phyloP scores from a whole-genome alignment of 2,797 vertebrate genomes.

The Amphiprion clarkii region DNA sequence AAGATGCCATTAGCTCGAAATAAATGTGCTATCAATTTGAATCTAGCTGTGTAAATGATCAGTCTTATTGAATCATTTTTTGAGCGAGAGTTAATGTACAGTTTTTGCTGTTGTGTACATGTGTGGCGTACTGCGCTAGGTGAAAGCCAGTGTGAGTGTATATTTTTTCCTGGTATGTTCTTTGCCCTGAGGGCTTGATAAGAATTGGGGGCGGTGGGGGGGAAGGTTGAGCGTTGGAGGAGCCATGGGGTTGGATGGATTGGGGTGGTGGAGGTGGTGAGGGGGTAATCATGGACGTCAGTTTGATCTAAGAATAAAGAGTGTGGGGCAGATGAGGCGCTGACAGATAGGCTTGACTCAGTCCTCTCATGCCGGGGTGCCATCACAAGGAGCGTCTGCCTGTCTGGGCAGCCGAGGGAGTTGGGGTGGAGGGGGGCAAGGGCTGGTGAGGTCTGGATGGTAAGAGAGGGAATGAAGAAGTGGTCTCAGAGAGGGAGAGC shows the following conservation, averaged over 20 bases:
- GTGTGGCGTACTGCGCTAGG: neutral
- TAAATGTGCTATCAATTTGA: conserved; percentile 56
- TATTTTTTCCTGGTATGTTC: conserved; percentile 25
- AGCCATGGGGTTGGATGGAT: conserved; percentile 31
- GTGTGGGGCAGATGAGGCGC: conserved; percentile 82
- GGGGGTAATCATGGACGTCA: conserved; percentile 79
- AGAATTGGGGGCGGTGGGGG: conserved; percentile 13
- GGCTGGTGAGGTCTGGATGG: conserved; percentile 14
- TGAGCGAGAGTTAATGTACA: conserved; percentile 40
- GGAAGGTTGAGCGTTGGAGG: conserved; percentile 26
- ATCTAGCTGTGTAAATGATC: conserved; percentile 34
- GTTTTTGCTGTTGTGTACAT: conserved; percentile 14
- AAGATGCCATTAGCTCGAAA: conserved; percentile 48
- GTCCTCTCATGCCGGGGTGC: conserved; percentile 83
- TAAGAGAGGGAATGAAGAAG: conserved; percentile 31
- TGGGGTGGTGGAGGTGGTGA: conserved; percentile 38
- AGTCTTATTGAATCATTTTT: conserved; percentile 42
- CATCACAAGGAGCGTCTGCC: conserved; percentile 85
- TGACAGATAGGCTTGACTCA: conserved; percentile 82
- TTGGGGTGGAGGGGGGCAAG: neutral
- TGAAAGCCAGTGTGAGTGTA: conserved; percentile 24
- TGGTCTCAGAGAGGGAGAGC: conserved; percentile 25
- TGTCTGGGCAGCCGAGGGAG: conserved; percentile 78
- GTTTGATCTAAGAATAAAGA: conserved; percentile 86
- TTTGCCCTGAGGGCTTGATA: conserved; percentile 53